Percentiles rank a stretch among this genome's conserved stretches.
Evolutionary conservation across 1,140 invertebrate species (phyloP).

Genomic region (Drosophila sp.): DNA sequence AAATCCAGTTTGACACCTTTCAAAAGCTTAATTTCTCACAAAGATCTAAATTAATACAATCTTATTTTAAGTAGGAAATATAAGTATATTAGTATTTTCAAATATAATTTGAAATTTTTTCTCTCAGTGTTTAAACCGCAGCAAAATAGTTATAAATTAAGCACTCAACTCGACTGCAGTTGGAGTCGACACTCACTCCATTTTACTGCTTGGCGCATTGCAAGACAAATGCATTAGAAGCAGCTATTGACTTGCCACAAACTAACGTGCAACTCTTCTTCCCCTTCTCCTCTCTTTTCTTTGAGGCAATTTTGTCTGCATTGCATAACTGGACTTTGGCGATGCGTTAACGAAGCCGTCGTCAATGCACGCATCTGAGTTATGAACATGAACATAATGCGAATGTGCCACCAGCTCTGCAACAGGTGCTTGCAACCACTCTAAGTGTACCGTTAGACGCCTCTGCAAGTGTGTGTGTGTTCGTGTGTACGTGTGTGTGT

Average conservation of each 20-base stretch:
- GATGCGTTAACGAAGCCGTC: conserved; percentile 77
- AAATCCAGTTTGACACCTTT: no score
- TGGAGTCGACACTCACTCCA: conserved; percentile 48
- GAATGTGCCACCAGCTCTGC: conserved; percentile 64
- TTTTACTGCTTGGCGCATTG: conserved; percentile 50
- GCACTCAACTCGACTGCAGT: conserved; percentile 56
- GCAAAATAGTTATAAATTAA: conserved; percentile 73
- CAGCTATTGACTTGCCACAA: conserved; percentile 55
- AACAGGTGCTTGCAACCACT: conserved; percentile 58
- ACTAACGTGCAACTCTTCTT: neutral
- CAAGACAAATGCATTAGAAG: conserved; percentile 76
- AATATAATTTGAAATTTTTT: no score
- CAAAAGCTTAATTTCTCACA: no score
- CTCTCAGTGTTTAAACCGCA: conserved; percentile 22
- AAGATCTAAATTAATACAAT: no score
- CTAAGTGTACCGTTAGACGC: conserved; percentile 55
- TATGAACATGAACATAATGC: conserved; percentile 80
- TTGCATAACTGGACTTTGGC: conserved; percentile 81
- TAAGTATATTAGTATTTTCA: no score
- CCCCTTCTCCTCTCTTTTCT: neutral
- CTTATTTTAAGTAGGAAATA: no score
- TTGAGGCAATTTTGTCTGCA: no score
- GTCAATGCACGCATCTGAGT: conserved; percentile 66
- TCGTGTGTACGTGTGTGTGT: conserved; percentile 9
- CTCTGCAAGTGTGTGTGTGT: conserved; percentile 9